Percentiles rank a stretch among this genome's conserved stretches.
phyloP scores from a whole-genome alignment of 2,113 vertebrate genomes.

The Scytalopus superciliaris region DNA sequence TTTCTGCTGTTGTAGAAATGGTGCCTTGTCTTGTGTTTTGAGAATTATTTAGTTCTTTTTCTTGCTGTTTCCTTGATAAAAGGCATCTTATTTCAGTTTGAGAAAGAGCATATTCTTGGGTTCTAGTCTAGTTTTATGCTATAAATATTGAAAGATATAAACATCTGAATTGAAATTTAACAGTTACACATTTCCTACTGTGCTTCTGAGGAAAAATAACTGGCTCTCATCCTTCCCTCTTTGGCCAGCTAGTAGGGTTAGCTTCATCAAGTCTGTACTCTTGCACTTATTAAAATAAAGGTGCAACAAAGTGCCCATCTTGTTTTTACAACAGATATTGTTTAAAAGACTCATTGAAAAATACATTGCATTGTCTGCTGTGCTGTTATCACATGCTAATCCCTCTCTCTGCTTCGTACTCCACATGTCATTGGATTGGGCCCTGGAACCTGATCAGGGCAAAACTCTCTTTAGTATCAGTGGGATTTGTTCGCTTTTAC shows the following conservation, averaged over 20 bases:
- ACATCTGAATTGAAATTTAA: background rate
- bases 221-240: background rate
- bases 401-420: background rate
- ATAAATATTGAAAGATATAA: slow-evolving; percentile 2
- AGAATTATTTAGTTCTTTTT: background rate
- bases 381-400: background rate
- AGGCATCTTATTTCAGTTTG: background rate
- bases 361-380: background rate
- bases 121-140: background rate
- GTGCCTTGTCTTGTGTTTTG: background rate
- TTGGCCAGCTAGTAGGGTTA: background rate
- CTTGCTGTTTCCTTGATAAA: background rate
- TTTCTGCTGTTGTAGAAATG: background rate
- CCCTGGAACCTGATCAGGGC: background rate
- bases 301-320: background rate
- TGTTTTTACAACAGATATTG: background rate
- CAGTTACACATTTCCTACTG: background rate
- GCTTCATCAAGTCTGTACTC: background rate
- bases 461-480: background rate
- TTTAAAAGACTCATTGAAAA: background rate
- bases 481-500: background rate
- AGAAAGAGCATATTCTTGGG: background rate
- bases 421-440: background rate
- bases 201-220: background rate
- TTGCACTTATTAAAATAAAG: background rate